These are phyloP conservation scores for Schizopygopsis malacanthus DNA, from an alignment of 2,797 vertebrate genomes.

Conservation along the genomic window DNA sequence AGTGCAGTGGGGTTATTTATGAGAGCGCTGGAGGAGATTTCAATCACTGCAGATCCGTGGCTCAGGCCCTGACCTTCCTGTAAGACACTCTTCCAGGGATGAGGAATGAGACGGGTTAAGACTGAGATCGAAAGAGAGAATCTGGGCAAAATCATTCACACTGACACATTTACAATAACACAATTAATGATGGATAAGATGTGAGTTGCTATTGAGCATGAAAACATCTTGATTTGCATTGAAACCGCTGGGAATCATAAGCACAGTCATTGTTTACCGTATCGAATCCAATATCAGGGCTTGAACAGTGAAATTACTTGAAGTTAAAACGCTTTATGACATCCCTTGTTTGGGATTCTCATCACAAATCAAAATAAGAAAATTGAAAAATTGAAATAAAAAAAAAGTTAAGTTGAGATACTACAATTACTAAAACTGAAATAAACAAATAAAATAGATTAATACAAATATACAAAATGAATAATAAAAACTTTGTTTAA, in stretches of 20 bases:
- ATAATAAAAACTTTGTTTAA: background rate
- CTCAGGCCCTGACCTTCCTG: constrained; percentile 44
- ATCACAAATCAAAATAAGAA: background rate
- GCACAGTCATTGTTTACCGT: background rate
- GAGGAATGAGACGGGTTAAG: constrained; percentile 12
- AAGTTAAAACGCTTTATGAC: background rate
- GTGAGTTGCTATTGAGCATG: background rate
- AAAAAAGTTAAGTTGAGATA: background rate
- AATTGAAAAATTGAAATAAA: background rate
- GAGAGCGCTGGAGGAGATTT: constrained; percentile 41
- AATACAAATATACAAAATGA: background rate
- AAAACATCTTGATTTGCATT: background rate
- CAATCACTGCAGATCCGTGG: constrained; percentile 42
- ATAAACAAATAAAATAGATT: background rate
- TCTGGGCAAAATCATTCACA: background rate
- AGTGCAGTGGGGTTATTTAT: constrained; percentile 27
- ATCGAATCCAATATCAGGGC: background rate
- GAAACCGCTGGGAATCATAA: background rate
- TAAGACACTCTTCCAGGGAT: constrained; percentile 27
- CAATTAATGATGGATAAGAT: background rate
- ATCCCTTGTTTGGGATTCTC: background rate
- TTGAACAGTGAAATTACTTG: background rate
- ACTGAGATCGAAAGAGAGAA: background rate
- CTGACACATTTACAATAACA: background rate
- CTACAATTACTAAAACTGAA: background rate